Percentiles rank a stretch among this genome's conserved stretches.
Conservation (phyloP, 2,888 invertebrate species). For the Ecliptopera silaceata region DNA sequence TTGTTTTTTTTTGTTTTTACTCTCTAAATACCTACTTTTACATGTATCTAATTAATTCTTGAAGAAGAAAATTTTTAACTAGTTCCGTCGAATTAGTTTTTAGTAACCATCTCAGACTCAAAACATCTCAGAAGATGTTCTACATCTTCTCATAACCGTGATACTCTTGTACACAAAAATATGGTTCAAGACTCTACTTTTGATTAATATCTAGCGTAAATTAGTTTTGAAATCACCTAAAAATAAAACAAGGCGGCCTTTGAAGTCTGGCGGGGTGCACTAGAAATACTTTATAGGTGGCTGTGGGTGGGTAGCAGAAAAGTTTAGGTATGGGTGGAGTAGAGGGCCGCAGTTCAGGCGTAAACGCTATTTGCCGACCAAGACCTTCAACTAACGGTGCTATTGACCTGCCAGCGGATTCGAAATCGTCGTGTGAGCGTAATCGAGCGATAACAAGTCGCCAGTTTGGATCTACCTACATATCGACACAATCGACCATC, state of each 20-base stretch:
- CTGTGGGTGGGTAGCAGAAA: slow-evolving; percentile 39
- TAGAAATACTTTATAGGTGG: slow-evolving; percentile 20
- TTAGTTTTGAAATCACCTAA: no score
- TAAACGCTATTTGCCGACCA: slow-evolving; percentile 42
- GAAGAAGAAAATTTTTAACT: no score
- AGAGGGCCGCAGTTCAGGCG: slow-evolving; percentile 30
- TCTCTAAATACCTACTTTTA: no score
- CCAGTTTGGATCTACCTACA: slow-evolving; percentile 26
- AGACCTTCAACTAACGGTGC: slow-evolving; percentile 68
- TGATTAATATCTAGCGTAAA: no score
- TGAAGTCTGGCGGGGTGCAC: neutral
- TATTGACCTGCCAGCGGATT: slow-evolving; percentile 57
- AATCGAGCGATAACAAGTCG: slow-evolving; percentile 45
- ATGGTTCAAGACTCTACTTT: no score
- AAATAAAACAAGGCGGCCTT: slow-evolving; percentile 1
- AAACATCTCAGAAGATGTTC: no score
- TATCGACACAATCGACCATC: slow-evolving; percentile 30
- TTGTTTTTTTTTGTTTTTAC: no score
- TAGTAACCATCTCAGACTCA: no score
- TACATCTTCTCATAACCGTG: no score
- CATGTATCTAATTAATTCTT: no score
- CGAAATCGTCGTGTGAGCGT: slow-evolving; percentile 35
- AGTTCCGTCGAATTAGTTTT: no score
- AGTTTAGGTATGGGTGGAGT: slow-evolving; percentile 40
- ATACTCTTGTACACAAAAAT: no score